phyloP scores from a whole-genome alignment of 2,888 invertebrate genomes.

The Chrysolina haemoptera region DNA sequence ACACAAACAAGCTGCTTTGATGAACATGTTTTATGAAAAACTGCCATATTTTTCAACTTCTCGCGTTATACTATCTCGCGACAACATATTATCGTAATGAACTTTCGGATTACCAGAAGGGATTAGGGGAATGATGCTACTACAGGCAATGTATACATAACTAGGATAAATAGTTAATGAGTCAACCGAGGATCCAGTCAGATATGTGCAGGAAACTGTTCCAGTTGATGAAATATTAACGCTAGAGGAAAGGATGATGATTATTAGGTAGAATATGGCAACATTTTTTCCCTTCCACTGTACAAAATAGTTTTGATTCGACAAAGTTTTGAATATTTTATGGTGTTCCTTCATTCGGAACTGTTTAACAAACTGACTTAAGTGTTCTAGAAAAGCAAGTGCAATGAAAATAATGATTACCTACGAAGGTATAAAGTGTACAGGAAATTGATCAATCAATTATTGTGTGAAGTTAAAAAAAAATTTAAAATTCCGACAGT shows the following conservation, averaged over 20 bases:
- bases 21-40: background rate
- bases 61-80: background rate
- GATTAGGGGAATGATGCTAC: background rate
- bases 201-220: background rate
- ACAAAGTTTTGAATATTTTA: no score
- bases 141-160: background rate
- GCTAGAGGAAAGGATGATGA: background rate
- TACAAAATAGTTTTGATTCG: no score
- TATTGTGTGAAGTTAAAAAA: no score
- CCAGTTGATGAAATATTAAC: background rate
- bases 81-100: background rate
- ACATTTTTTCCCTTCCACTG: background rate
- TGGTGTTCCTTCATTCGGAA: no score
- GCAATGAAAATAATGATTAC: no score
- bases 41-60: background rate
- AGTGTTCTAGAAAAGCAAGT: no score
- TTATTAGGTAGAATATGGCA: background rate
- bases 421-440: no score
- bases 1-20: background rate
- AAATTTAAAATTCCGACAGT: no score
- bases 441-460: no score
- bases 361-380: no score
- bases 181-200: background rate
- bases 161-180: slow-evolving; percentile 8
- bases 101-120: background rate